Evolutionary conservation across 2,888 invertebrate species (phyloP).

Genomic region (Melanophora roralis): DNA sequence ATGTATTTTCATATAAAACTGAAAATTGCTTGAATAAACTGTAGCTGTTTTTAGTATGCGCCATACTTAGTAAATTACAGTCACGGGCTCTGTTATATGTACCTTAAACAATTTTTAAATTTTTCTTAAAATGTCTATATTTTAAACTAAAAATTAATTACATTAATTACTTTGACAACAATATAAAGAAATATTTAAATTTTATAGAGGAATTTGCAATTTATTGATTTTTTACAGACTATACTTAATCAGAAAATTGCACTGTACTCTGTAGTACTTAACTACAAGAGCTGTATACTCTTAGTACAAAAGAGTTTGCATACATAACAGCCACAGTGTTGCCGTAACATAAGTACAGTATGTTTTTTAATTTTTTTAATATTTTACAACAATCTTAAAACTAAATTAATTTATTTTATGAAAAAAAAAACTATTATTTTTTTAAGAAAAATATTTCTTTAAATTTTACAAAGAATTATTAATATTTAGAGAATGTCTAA

Average conservation of each 20-base stretch:
- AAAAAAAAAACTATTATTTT: too few relatives aligned
- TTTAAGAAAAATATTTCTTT: not conserved
- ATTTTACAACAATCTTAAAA: too few relatives aligned
- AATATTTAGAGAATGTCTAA: not conserved
- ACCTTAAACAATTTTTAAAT: not conserved
- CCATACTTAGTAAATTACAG: slow-evolving; percentile 53
- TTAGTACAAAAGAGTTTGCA: slow-evolving; percentile 48
- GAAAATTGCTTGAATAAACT: slow-evolving; percentile 51
- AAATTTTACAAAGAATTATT: too few relatives aligned
- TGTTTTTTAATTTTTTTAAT: not conserved
- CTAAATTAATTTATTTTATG: not conserved
- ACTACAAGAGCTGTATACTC: slow-evolving; percentile 49
- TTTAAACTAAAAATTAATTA: not conserved
- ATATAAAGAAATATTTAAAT: not conserved
- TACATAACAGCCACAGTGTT: slow-evolving; percentile 54
- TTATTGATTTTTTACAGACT: slow-evolving; percentile 24
- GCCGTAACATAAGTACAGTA: slow-evolving; percentile 17
- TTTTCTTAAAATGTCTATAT: not conserved
- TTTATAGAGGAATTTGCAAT: not conserved
- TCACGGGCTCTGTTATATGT: slow-evolving; percentile 23
- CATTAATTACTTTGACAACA: not conserved
- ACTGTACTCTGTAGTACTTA: slow-evolving; percentile 56
- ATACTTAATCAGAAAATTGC: slow-evolving; percentile 45
- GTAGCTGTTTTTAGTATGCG: slow-evolving; percentile 51
- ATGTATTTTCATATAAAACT: slow-evolving; percentile 53